A percentile compares a stretch with the other conserved stretches of the same genome.
These are phyloP conservation scores for Thera obeliscata DNA, from an alignment of 2,888 invertebrate genomes.

Conservation along the genomic window DNA sequence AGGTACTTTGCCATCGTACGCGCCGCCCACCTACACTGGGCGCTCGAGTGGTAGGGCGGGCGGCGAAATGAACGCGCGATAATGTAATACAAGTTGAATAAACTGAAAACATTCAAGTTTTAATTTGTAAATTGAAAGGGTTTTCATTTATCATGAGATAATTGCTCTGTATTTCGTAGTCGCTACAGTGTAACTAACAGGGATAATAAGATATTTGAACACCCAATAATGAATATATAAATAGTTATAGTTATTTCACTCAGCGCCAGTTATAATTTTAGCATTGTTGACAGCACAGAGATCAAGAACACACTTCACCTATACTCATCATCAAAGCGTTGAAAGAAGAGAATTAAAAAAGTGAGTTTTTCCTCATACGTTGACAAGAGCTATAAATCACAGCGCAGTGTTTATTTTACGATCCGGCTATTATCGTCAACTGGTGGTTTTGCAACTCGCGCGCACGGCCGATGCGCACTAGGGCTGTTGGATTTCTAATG, in stretches of 20 bases:
- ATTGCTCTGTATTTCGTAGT: neutral
- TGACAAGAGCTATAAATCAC: slow-evolving; percentile 78
- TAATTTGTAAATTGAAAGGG: slow-evolving; percentile 1
- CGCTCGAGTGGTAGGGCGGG: slow-evolving; percentile 25
- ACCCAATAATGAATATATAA: too few relatives aligned
- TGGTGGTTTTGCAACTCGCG: slow-evolving; percentile 76
- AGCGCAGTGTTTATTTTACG: slow-evolving; percentile 78
- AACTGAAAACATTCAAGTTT: slow-evolving; percentile 2
- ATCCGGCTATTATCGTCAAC: slow-evolving; percentile 79
- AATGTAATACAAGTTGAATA: slow-evolving; percentile 4
- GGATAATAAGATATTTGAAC: too few relatives aligned
- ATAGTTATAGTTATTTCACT: too few relatives aligned
- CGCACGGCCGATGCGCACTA: slow-evolving; percentile 56
- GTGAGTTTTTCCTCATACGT: slow-evolving; percentile 71
- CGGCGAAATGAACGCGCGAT: slow-evolving; percentile 5
- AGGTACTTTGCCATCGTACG: neutral
- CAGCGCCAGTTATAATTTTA: too few relatives aligned
- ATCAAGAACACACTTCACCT: slow-evolving; percentile 53
- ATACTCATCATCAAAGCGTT: slow-evolving; percentile 73
- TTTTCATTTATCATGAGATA: neutral
- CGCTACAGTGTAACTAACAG: too few relatives aligned
- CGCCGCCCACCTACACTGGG: slow-evolving; percentile 18
- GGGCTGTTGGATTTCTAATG: slow-evolving; percentile 41
- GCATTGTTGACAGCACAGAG: slow-evolving; percentile 13
- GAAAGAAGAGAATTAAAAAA: slow-evolving; percentile 70